phyloP scores from a whole-genome alignment of 2,888 invertebrate species.

The Empis livida region DNA sequence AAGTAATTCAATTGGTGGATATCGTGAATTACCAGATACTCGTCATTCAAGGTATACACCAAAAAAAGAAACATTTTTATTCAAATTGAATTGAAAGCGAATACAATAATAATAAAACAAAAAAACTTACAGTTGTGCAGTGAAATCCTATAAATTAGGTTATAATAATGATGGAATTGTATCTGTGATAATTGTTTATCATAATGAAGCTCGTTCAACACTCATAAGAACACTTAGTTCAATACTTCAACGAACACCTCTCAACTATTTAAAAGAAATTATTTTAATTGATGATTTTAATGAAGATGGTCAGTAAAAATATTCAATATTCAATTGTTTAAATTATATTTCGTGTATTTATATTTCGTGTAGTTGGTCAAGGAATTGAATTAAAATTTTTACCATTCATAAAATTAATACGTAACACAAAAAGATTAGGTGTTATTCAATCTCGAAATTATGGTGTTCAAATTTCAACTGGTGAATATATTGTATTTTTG shows the following conservation, averaged over 20 bases:
- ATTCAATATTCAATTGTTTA: not conserved
- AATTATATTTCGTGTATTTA: not conserved
- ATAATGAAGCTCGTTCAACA: slow-evolving; percentile 27
- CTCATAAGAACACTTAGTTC: slow-evolving; percentile 25
- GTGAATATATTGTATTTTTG: slow-evolving; percentile 32
- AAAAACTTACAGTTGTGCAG: not conserved
- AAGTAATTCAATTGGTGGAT: slow-evolving; percentile 22
- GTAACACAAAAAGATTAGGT: slow-evolving; percentile 25
- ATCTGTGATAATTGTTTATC: slow-evolving; percentile 26
- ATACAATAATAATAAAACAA: not conserved
- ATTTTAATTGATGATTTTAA: slow-evolving; percentile 29
- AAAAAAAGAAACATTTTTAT: no score
- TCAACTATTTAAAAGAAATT: slow-evolving; percentile 23
- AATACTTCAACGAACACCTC: slow-evolving; percentile 21
- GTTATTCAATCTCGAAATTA: slow-evolving; percentile 34
- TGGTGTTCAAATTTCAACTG: slow-evolving; percentile 27
- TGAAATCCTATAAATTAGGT: not conserved
- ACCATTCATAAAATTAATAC: slow-evolving; percentile 13
- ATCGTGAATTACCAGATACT: slow-evolving; percentile 23
- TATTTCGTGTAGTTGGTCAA: slow-evolving; percentile 3
- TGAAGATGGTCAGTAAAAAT: slow-evolving; percentile 20
- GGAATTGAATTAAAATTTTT: slow-evolving; percentile 8
- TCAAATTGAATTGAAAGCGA: slow-evolving; percentile 11
- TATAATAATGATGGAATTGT: slow-evolving; percentile 9
- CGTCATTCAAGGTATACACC: slow-evolving; percentile 25